Evolutionary conservation across 2,888 invertebrate species (phyloP), one percentile per base, ranked within the genome.

Genomic region (Mythimna loreyi): DNA sequence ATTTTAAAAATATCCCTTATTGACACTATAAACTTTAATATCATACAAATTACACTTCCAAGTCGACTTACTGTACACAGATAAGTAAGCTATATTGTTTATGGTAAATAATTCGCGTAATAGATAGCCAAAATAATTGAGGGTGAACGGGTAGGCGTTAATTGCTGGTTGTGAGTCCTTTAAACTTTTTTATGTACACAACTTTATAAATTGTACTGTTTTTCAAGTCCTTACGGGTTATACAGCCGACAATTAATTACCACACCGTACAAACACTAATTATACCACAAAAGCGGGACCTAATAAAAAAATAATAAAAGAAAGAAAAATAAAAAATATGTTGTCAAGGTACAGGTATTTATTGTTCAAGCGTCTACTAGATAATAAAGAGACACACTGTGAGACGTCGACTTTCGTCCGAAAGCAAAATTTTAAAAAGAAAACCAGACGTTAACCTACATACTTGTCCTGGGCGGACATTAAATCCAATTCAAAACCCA

Each of bases 321-420:
- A 64, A 73, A 72, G 47, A 64, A 79, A 80, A 80, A 84, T 75
- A 84, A 87, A 90, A 91, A 89, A 88, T 88, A 86, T 79, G 75
- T 86, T 87, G 84, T 91, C 89, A 93, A 93, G 92, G 93, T 94
- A 94, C 93, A 94, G 91, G 91, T 94, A 94, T 94, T 94, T 95
- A 93, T 94, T 95, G 94, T 94, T 94, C 93, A 95, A 94, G 94
- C 94, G 93, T 93, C 94, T 93, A 94, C 94, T 91, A 92, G 91
- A 89, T 92, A 89, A 92, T 90, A 73, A 91, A 87, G 90, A 92
- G 94, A 94, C 93, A 93, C 92, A 93, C 91, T 85, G 86, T 86
- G 86, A 89, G 84, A 88, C 88, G 89, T 88, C 85, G 85, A 80
- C 76, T 77, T 80, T 87, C 87, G 86, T 90, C 87, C 85, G 89